phyloP scores from a whole-genome alignment of 2,113 vertebrate genomes.

The Oceanodroma tethys region DNA sequence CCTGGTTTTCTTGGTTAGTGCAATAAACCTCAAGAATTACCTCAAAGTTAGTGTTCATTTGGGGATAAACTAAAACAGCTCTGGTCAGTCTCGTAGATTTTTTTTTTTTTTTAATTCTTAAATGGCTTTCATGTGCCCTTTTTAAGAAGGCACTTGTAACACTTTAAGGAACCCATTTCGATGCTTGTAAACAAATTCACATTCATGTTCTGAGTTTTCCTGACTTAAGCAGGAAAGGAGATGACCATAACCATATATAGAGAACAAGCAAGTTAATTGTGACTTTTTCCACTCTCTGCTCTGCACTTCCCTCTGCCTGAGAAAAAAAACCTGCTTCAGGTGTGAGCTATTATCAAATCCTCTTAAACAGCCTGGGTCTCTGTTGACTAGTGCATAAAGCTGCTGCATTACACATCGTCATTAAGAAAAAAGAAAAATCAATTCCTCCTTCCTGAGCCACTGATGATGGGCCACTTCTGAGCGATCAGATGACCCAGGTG shows the following conservation, averaged over 20 bases:
- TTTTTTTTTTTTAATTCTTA: neutral
- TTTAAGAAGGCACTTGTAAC: neutral
- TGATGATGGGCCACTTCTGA: neutral
- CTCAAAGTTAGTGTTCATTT: neutral
- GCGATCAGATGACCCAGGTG: neutral
- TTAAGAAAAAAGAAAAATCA: neutral
- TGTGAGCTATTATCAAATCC: neutral
- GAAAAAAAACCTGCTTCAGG: neutral
- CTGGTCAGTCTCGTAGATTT: neutral
- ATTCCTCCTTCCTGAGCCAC: neutral
- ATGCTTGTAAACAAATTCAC: neutral
- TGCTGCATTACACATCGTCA: neutral
- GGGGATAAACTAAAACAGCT: neutral
- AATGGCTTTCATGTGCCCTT: neutral
- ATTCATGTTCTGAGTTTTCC: neutral
- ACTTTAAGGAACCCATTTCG: neutral
- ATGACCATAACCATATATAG: neutral
- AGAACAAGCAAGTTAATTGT: neutral
- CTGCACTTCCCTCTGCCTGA: neutral
- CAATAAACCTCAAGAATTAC: neutral
- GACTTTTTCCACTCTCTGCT: neutral
- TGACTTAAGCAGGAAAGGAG: neutral
- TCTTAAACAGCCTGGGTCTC: neutral
- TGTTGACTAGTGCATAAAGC: neutral
- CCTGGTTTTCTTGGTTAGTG: neutral